Evolutionary conservation across 2,797 vertebrate species (phyloP), one percentile per base, ranked within the genome.

Genomic region (Prunella strophiata): DNA sequence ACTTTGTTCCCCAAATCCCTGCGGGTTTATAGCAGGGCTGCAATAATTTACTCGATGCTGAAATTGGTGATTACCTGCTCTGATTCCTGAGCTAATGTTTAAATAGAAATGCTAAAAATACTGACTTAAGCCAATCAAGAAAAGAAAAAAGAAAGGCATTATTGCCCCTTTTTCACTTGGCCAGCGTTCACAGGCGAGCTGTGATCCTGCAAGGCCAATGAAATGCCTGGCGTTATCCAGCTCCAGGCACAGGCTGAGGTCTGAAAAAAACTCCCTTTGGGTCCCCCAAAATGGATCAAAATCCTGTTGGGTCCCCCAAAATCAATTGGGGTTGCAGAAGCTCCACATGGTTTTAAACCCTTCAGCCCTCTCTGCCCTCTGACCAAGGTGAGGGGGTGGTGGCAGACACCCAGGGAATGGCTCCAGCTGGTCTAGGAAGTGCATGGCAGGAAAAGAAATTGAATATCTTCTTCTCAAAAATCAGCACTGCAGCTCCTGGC

Each of bases 31-130:
- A 42, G 75, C 0, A 0, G 30, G 63, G 27, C 57, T 66, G 26
- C 67, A 74, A 36, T 86, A 32, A 89, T 59, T 77, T 51, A 76
- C 71, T 43, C 5, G 5, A 51, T 20, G 61, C 38, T 77, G 81
- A 92, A 93, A 80, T 55, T 16, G 47, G 68, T 1, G 48, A 91
- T 94, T 94, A 90, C 85, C 92, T 91, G 66, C 90, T 72, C 93
- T 75, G 58, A 73, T 81, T 86, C 72, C 81, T 80, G 32, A 90
- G 66, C 82, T 75, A 43, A 50, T 1, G 5, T 62, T 93, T 68
- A 78, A 93, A 77, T 7, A 62, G 38, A 68, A 94, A 93, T 26
- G 43, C 48, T 94, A 71, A 95, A 95, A 95, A 67, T 70, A 81
- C 40, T 1, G 3, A 20, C 30, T 76, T 63, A 73, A 87, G 32